Percentiles rank a stretch among this genome's conserved stretches.
Evolutionary conservation across 2,113 vertebrate species (phyloP).

Genomic region (Gopherus flavomarginatus): DNA sequence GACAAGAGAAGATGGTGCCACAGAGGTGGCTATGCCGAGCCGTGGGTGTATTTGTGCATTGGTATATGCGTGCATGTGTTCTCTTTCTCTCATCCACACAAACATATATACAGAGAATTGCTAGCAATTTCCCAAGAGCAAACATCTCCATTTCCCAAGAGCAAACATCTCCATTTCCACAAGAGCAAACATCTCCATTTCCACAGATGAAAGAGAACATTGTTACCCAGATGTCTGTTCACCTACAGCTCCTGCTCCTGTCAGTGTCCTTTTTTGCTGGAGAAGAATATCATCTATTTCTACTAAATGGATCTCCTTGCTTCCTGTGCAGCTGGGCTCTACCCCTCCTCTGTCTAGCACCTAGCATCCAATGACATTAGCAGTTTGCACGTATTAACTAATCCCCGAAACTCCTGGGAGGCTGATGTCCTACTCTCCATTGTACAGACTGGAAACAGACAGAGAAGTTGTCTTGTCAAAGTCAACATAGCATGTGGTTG

Average conservation of each 20-base stretch:
- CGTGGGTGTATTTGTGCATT: rapidly evolving
- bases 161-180: not conserved
- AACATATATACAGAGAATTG: not conserved
- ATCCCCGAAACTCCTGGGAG: not conserved
- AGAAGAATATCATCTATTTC: not conserved
- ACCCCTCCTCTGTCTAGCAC: not conserved
- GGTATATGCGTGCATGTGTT: rapidly evolving
- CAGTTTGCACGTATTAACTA: not conserved
- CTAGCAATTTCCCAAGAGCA: rapidly evolving
- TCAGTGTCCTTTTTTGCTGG: not conserved
- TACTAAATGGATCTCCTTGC: not conserved
- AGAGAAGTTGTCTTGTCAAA: not conserved
- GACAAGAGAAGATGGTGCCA: not conserved
- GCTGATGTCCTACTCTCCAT: not conserved
- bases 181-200: rapidly evolving
- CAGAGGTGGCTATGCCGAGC: not conserved
- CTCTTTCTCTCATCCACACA: not conserved
- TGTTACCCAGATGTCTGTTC: not conserved
- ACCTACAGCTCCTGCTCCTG: not conserved
- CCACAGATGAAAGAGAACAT: rapidly evolving
- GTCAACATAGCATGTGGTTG: not conserved
- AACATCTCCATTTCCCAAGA: rapidly evolving
- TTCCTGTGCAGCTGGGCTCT: not conserved
- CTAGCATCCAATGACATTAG: not conserved
- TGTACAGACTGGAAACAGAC: not conserved